These are phyloP conservation scores for Iselma pallidipennis DNA, from an alignment of 2,888 invertebrate species.

Conservation along the genomic window DNA sequence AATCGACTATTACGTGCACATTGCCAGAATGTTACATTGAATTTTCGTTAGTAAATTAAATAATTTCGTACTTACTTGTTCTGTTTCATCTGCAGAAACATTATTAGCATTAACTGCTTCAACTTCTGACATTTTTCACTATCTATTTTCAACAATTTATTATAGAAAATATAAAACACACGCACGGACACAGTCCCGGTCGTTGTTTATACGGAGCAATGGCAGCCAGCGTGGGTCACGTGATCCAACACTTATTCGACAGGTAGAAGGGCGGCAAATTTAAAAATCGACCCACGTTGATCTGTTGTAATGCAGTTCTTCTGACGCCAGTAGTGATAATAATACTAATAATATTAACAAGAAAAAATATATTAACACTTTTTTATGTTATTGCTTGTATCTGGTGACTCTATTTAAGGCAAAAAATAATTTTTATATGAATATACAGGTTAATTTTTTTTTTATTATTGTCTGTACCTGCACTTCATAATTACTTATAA, in stretches of 20 bases:
- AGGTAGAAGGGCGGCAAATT: slow-evolving; percentile 47
- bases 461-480: too few species aligned
- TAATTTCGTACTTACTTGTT: slow-evolving; percentile 47
- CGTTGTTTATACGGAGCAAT: slow-evolving; percentile 65
- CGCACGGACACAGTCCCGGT: slow-evolving; percentile 55
- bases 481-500: too few species aligned
- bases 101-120: slow-evolving; percentile 53
- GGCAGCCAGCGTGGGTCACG: slow-evolving; percentile 68
- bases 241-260: slow-evolving; percentile 48
- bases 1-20: slow-evolving; percentile 53
- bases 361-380: too few species aligned
- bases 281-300: too few species aligned
- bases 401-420: too few species aligned
- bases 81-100: slow-evolving; percentile 52
- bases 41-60: slow-evolving; percentile 16
- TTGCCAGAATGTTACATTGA: slow-evolving; percentile 38
- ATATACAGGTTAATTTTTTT: too few species aligned
- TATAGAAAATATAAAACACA: slow-evolving; percentile 33
- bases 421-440: too few species aligned
- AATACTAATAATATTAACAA: too few species aligned
- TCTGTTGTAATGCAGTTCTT: too few species aligned
- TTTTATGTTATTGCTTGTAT: too few species aligned
- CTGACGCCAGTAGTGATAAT: too few species aligned
- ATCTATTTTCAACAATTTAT: slow-evolving; percentile 40
- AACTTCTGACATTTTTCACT: slow-evolving; percentile 55